Evolutionary conservation across 2,888 invertebrate genomes (phyloP).

Genomic region (Encarsia formosa): DNA sequence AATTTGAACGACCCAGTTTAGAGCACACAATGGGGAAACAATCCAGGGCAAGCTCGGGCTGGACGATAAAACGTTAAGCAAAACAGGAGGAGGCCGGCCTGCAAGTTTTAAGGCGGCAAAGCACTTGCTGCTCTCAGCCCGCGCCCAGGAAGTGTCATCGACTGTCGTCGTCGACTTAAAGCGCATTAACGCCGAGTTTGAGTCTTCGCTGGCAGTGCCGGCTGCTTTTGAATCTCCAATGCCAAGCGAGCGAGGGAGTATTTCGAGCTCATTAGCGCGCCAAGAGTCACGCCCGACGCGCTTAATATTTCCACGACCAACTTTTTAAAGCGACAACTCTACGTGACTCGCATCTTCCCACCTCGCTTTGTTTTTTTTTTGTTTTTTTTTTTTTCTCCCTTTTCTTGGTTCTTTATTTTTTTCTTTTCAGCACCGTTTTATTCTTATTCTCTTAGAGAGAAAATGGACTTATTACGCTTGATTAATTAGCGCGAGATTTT

Average conservation of each 20-base stretch:
- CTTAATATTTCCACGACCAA: slow-evolving; percentile 13
- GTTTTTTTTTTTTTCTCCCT: slow-evolving; percentile 6
- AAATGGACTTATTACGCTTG: no score
- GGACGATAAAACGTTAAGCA: no score
- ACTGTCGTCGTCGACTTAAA: not conserved
- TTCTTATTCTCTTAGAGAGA: no score
- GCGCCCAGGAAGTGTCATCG: no score
- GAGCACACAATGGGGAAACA: no score
- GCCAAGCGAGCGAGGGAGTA: slow-evolving; percentile 10
- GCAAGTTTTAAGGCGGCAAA: no score
- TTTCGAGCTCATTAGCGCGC: slow-evolving; percentile 26
- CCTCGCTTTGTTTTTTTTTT: not conserved
- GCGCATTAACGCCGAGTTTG: not conserved
- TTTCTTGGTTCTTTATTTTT: slow-evolving; percentile 2
- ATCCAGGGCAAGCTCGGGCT: no score
- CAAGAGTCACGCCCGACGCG: slow-evolving; percentile 17
- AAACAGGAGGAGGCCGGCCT: no score
- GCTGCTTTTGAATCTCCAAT: slow-evolving; percentile 22
- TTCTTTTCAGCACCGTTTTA: no score
- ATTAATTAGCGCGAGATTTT: no score
- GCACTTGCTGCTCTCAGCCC: no score
- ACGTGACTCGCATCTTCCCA: slow-evolving; percentile 20
- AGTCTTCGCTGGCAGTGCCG: not conserved
- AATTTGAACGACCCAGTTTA: no score
- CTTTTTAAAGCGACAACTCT: slow-evolving; percentile 22